Conservation (phyloP, 1,140 invertebrate genomes). For the Oedothorax gibbosus region DNA sequence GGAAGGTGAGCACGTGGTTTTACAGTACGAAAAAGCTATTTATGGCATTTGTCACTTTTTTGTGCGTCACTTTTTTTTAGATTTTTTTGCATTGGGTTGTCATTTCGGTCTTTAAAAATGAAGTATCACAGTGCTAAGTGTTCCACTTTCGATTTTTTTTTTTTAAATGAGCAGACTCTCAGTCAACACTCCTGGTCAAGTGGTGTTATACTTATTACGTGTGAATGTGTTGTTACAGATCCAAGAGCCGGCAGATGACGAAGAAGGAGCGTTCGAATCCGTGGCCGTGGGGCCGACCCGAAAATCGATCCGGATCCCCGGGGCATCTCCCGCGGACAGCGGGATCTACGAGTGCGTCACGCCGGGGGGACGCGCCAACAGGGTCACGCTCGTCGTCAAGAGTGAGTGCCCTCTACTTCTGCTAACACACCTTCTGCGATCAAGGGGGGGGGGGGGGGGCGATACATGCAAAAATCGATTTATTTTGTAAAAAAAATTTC, state of each 20-base stretch:
- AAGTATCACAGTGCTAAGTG: too few relatives aligned
- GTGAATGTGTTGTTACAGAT: too few relatives aligned
- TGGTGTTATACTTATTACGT: too few relatives aligned
- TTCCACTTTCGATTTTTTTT: too few relatives aligned
- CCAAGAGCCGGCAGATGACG: too few relatives aligned
- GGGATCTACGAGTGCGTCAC: constrained; percentile 25
- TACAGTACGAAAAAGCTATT: too few relatives aligned
- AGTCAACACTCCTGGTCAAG: too few relatives aligned
- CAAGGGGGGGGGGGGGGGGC: too few relatives aligned
- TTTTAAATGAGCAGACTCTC: too few relatives aligned
- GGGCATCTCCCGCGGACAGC: not conserved
- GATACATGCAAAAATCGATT: not conserved
- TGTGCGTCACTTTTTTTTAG: too few relatives aligned
- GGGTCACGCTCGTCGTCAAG: constrained; percentile 8
- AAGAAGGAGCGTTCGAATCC: not conserved
- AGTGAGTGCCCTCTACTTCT: not conserved
- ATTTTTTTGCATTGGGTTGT: not conserved
- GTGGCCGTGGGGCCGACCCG: not conserved
- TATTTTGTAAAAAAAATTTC: not conserved
- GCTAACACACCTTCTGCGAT: not conserved
- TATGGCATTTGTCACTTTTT: too few relatives aligned
- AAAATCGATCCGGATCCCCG: not conserved
- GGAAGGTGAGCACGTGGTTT: not conserved
- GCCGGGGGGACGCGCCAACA: not conserved
- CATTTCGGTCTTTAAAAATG: too few relatives aligned